Conservation (phyloP, 2,797 vertebrate genomes). For the Sebastes wilsoni region DNA sequence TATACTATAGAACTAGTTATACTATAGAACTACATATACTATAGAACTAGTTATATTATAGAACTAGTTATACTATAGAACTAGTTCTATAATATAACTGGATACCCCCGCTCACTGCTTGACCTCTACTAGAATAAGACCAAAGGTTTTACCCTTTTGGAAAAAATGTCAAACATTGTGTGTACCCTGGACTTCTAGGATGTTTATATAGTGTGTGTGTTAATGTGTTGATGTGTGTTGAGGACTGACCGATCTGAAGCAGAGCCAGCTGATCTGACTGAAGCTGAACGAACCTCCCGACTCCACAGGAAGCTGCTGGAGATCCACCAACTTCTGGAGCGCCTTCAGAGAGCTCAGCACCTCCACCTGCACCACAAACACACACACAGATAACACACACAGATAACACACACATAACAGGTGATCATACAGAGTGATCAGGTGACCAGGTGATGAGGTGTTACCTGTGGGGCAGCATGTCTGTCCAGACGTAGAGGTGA, state of each 20-base stretch:
- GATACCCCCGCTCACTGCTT: no score
- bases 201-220: background rate
- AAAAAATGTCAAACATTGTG: no score
- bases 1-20: no score
- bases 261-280: conserved; percentile 89
- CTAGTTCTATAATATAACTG: no score
- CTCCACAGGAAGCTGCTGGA: conserved; percentile 84
- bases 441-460: background rate
- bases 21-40: no score
- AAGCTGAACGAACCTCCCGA: conserved; percentile 88
- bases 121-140: no score
- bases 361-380: conserved; percentile 81
- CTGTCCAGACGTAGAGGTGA: conserved; percentile 78
- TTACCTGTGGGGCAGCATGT: conserved; percentile 85
- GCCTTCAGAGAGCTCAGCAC: conserved; percentile 86
- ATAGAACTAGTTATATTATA: no score
- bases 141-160: no score
- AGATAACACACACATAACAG: no score
- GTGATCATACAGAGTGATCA: no score
- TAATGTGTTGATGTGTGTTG: background rate
- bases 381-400: no score
- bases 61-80: rapidly evolving
- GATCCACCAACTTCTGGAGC: conserved; percentile 87
- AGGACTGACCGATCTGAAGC: conserved; percentile 87
- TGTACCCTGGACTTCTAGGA: no score